Evolutionary conservation across 2,888 invertebrate species (phyloP).

Genomic region (Acronicta alni): DNA sequence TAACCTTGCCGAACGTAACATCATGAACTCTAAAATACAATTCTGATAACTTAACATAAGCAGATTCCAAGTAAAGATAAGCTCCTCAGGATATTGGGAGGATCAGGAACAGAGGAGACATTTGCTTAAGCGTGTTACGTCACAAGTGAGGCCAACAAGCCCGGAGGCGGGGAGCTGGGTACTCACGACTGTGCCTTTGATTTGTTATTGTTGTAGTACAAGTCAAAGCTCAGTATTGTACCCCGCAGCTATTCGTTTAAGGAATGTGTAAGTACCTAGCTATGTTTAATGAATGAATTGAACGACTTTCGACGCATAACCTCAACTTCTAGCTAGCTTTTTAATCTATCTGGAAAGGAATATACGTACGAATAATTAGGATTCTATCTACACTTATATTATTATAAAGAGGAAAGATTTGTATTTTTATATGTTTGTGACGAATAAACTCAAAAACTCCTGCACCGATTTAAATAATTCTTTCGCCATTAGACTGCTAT

Average conservation of each 20-base stretch:
- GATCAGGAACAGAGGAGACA: no score
- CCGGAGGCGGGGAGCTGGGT: constrained; percentile 14
- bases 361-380: neutral
- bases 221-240: constrained; percentile 21
- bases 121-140: constrained; percentile 21
- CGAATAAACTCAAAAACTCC: no score
- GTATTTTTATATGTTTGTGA: no score
- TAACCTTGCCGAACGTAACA: no score
- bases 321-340: no score
- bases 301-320: no score
- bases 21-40: constrained; percentile 11
- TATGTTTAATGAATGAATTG: no score
- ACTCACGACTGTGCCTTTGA: constrained; percentile 23
- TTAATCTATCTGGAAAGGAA: no score
- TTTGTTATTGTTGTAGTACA: constrained; percentile 37
- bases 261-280: constrained; percentile 1
- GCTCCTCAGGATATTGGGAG: constrained; percentile 3
- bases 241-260: constrained; percentile 5
- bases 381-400: no score
- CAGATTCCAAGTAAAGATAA: constrained; percentile 16
- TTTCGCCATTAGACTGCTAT: no score
- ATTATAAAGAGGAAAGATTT: no score
- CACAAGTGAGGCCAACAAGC: constrained; percentile 12
- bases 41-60: neutral
- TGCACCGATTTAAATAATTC: no score